Evolutionary conservation across 2,888 invertebrate species (phyloP).

Genomic region (Acronicta alni): DNA sequence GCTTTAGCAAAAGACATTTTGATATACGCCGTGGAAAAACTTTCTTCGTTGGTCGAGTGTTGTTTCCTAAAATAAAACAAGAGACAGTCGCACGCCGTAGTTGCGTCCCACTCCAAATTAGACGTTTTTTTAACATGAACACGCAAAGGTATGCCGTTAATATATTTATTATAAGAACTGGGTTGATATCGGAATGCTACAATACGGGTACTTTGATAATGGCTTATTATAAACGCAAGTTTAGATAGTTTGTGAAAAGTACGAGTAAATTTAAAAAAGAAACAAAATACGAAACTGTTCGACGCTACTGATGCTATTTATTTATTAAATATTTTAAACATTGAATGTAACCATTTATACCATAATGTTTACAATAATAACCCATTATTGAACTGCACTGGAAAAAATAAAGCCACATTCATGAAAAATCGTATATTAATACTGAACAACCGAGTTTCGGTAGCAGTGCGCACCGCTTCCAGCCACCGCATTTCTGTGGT

Average conservation of each 20-base stretch:
- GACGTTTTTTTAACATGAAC: slow-evolving; percentile 34
- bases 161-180: slow-evolving; percentile 5
- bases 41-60: slow-evolving; percentile 52
- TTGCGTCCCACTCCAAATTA: slow-evolving; percentile 37
- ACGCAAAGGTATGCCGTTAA: slow-evolving; percentile 18
- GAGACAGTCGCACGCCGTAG: slow-evolving; percentile 39
- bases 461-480: slow-evolving; percentile 42
- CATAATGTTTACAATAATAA: not conserved
- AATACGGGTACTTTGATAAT: not conserved
- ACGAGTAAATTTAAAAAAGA: too few relatives aligned
- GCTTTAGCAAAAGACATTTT: slow-evolving; percentile 68
- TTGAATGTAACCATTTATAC: too few relatives aligned
- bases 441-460: slow-evolving; percentile 37
- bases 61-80: slow-evolving; percentile 59
- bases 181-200: slow-evolving; percentile 5
- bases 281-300: too few relatives aligned
- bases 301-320: too few relatives aligned
- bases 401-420: slow-evolving; percentile 17
- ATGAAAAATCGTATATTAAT: slow-evolving; percentile 39
- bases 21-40: slow-evolving; percentile 66
- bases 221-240: too few relatives aligned
- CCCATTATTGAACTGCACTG: not conserved
- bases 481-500: slow-evolving; percentile 64
- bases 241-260: too few relatives aligned
- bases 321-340: too few relatives aligned